Base-by-base conservation (phyloP, 2,888 invertebrate species). In the Spialia ferax region DNA sequence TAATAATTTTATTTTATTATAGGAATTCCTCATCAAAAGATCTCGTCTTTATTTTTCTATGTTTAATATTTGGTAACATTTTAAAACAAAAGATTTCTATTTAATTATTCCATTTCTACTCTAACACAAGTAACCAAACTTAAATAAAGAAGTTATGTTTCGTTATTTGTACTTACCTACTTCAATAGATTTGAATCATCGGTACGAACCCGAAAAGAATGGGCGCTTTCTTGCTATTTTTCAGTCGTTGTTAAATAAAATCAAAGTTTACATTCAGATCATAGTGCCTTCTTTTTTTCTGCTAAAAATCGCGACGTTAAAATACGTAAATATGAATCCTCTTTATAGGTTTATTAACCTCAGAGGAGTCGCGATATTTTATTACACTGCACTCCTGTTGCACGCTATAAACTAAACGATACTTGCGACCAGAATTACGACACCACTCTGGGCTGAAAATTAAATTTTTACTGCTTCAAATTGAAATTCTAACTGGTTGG, bases 381-480 rank as follows among this genome's bases (percentile, higher is more conserved):
- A 64, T 50, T 52, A 52, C n/a, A 48, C 23, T 64, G 64, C 64
- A 57, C 56, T 57, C 56, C 56, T 64, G 64, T 57, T 64, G 56
- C 64, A 57, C 50, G 63, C 56, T 48, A 63, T 56, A 56, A 56
- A 63, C 18, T 60, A 38, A 56, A 45, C 35, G 42, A 22, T 29
- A 64, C 56, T 50, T 48, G 48, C 10, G 48, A 20, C n/a, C 18
- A 22, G 22, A 50, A 22, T 22, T 20, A 50, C 50, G 50, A 13
- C 22, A 50, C 22, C n/a, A 52, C 23, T 52, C 52, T 23, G 23
- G 23, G 23, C 6, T 23, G 22, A 23, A 50, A 23, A 18, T 50
- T 13, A 50, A 50, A 50, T 11, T 50, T 50, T 20, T 50, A 50
- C 5, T 50, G 48, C 48, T 4, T 11, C 8, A 50, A 50, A 50